Evolutionary conservation across 2,888 invertebrate genomes (phyloP).

Genomic region (Idaea straminata): DNA sequence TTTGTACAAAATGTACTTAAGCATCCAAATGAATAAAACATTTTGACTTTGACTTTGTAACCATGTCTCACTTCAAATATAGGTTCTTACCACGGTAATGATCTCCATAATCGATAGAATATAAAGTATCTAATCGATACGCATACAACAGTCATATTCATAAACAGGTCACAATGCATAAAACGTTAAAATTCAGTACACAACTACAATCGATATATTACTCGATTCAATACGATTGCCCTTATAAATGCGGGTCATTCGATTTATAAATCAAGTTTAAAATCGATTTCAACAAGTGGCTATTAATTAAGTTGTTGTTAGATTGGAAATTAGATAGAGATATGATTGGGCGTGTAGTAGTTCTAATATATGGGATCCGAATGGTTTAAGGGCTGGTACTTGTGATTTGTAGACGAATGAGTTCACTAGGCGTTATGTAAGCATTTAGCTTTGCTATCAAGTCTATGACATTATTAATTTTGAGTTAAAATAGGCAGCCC

Average conservation of each 20-base stretch:
- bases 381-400: conserved; percentile 32
- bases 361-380: conserved; percentile 57
- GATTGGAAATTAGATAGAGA: conserved; percentile 76
- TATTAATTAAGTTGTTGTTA: conserved; percentile 80
- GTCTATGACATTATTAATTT: no score
- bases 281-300: conserved; percentile 80
- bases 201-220: conserved; percentile 39
- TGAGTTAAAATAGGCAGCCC: no score
- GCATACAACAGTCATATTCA: neutral
- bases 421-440: neutral
- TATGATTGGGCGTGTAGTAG: conserved; percentile 61
- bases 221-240: conserved; percentile 58
- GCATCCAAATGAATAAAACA: no score
- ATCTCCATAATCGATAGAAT: no score
- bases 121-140: neutral
- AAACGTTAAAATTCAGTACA: neutral
- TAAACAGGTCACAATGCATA: neutral
- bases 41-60: no score
- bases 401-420: neutral
- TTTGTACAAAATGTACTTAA: no score
- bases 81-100: no score
- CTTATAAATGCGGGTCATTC: conserved; percentile 72
- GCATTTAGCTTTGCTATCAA: neutral
- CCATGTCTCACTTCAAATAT: no score
- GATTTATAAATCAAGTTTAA: conserved; percentile 75